Base-by-base conservation (phyloP, 1,140 invertebrate species). In the Leptinotarsa defecta region DNA sequence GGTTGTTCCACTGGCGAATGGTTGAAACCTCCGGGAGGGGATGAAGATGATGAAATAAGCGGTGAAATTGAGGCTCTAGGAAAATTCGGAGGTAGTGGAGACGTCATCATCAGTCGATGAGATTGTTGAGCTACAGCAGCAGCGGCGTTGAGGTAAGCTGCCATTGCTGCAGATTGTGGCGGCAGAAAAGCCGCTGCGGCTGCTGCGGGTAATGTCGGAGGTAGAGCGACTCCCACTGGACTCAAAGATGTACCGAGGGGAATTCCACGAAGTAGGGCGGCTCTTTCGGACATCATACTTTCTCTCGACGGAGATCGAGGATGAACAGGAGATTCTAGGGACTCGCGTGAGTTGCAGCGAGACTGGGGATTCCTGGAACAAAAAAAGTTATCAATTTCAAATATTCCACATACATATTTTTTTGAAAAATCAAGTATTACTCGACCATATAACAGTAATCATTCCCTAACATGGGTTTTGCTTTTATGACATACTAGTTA, bases 281-380 rank as follows among this genome's bases (percentile, higher is more conserved):
- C 87, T 81, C 90, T 85, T 82, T 92, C 89, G 76, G 93, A 90
- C 85, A 91, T 91, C 77, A 90, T 64, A 24, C 61, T 65, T 74
- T 79, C 78, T 34, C 67, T 73, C 6, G 74, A 62, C 19, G 75
- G 69, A 49, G 20, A 92, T 57, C 91, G 87, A 63, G 87, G 89
- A 81, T 91, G 91, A 48, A 90, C 90, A 68, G 86, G 87, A 48
- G 89, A 90, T 81, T 89, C 89, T 71, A 91, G 89, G 68, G 93
- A 94, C 82, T 94, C 92, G 79, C 92, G 89, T 71, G 92, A 94
- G 74, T 93, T 90, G 86, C 93, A 94, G 82, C 93, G 89, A 72
- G 92, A 92, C 87, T 91, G 94, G 84, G 88, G 85, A 85, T 95
- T 93, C 87, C 93, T 94, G 89, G 20, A 91, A 89, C 86, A 88